Base-by-base conservation (phyloP, 2,113 vertebrate species). In the Spilogale gracilis region DNA sequence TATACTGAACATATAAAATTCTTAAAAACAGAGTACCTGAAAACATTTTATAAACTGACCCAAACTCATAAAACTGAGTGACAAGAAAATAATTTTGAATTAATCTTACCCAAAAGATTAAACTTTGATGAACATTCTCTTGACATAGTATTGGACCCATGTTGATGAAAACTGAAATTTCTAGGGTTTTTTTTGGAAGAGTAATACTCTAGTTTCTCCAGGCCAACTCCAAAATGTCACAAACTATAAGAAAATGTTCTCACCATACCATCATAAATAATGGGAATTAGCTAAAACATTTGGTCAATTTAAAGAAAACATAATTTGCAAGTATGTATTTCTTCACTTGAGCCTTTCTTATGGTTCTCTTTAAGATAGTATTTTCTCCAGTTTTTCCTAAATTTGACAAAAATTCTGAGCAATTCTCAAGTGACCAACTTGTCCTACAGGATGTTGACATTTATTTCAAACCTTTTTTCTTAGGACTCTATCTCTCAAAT, bases 201-300 rank as follows among this genome's bases (percentile, higher is more conserved):
- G 43, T 76, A 89, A 78, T 71, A 65, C 12, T 65, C 4, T 0
- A 65, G 6, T 89, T 94, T 10, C 16, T 81, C 30, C 52, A 89
- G 43, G 65, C 1, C 23, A 91, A 84, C 10, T 94, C 56, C 23
- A 91, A 32, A 94, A 56, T 71, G 25, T 67, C 25, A 87, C 4
- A 73, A 2, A 63, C 90, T 84, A 81, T 9, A 58, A 69, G 58
- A 32, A 32, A 78, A 76, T 52, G 5, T 11, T 74, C 8, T 27
- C 69, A 82, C 6, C 23, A 71, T 54, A 88, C 27, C 17, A 89
- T 13, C 43, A 48, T 61, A 45, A 95, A 84, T 65, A 78, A 89
- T 73, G 32, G 81, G 94, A 97, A 23, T 56, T 27, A 84, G 14
- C 27, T 81, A 63, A 97, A 97, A 87, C 2, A 76, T 45, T 17